Conservation (phyloP, 2,113 vertebrate species). For the Elanoides forficatus region DNA sequence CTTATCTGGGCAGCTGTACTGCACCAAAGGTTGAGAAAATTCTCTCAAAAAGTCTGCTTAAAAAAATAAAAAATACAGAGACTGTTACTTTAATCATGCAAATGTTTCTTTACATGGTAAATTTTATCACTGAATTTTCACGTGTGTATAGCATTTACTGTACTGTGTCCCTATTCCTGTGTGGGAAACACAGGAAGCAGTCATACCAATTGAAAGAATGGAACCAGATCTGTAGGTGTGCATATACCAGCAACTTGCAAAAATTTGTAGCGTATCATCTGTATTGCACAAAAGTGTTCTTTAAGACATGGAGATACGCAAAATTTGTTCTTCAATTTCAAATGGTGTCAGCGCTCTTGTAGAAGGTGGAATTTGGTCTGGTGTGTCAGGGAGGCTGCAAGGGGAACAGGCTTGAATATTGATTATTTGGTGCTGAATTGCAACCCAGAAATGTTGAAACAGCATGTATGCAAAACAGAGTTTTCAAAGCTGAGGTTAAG, state of each 20-base stretch:
- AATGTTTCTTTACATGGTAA: not conserved
- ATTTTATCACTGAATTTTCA: not conserved
- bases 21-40: not conserved
- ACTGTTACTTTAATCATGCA: not conserved
- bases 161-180: not conserved
- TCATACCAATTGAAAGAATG: not conserved
- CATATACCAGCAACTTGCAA: not conserved
- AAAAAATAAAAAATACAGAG: not conserved
- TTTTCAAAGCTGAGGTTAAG: slow-evolving; percentile 42
- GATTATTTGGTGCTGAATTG: slow-evolving; percentile 65
- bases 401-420: slow-evolving; percentile 50
- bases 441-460: slow-evolving; percentile 62
- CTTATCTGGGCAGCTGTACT: not conserved
- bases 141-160: not conserved
- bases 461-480: slow-evolving; percentile 58
- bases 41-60: not conserved
- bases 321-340: not conserved
- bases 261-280: not conserved
- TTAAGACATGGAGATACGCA: not conserved
- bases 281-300: not conserved
- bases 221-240: not conserved
- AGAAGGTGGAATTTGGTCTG: not conserved
- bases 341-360: not conserved
- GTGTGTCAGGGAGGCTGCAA: slow-evolving; percentile 38
- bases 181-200: not conserved